Evolutionary conservation across 53 echinoderm and acorn worm genomes (phyloP).

Genomic region (Henricia sp.): DNA sequence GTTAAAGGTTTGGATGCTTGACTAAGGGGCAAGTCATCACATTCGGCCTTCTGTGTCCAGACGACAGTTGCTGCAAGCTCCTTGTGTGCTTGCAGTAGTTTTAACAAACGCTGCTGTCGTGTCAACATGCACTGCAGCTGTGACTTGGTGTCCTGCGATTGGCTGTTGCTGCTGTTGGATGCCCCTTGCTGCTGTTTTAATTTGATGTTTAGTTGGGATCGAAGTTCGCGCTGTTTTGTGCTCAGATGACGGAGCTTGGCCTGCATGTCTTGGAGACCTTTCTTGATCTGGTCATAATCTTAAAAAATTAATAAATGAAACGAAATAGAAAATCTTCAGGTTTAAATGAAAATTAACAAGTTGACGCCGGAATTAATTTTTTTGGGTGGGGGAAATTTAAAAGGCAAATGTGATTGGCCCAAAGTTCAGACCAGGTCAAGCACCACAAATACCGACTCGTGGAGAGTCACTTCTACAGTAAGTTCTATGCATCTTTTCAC

Average conservation of each 20-base stretch:
- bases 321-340: no score
- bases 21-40: neutral
- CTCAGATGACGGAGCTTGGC: constrained; percentile 25
- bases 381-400: no score
- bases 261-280: constrained; percentile 47
- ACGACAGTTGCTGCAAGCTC: constrained; percentile 24
- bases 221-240: constrained; percentile 27
- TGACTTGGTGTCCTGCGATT: constrained; percentile 16
- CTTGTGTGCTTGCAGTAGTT: constrained; percentile 43
- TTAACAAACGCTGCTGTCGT: constrained; percentile 33
- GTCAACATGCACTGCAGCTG: constrained; percentile 37
- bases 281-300: constrained; percentile 31
- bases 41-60: neutral
- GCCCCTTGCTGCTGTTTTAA: constrained; percentile 15
- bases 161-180: constrained; percentile 27
- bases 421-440: no score
- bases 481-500: no score
- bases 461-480: no score
- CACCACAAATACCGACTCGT: no score
- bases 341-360: no score
- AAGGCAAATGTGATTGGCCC: no score
- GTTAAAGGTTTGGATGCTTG: neutral
- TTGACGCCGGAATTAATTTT: no score
- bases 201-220: neutral
- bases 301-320: neutral